Percentiles rank a stretch among this genome's conserved stretches.
These are phyloP conservation scores for Schizopygopsis pylzovi DNA, from an alignment of 2,797 vertebrate genomes.

Conservation along the genomic window DNA sequence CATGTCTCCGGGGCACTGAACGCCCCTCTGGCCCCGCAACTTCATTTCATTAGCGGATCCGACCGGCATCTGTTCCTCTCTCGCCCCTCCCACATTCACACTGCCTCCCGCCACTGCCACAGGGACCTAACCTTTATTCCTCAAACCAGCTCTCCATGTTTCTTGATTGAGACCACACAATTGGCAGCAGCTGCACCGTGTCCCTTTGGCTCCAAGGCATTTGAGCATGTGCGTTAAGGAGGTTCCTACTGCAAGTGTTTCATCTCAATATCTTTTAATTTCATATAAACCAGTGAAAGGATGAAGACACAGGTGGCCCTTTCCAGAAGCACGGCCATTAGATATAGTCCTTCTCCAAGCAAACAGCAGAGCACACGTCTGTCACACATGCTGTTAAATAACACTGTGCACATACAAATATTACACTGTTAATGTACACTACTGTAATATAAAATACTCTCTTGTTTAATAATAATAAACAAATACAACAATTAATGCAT, in stretches of 20 bases:
- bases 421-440: neutral
- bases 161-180: slow-evolving; percentile 68
- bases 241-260: slow-evolving; percentile 13
- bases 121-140: slow-evolving; percentile 68
- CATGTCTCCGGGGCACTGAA: neutral
- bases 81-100: slow-evolving; percentile 49
- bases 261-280: slow-evolving; percentile 40
- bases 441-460: neutral
- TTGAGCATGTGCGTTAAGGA: neutral
- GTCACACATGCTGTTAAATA: neutral
- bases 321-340: neutral
- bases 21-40: slow-evolving; percentile 27
- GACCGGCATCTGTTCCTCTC: slow-evolving; percentile 54
- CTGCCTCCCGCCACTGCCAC: slow-evolving; percentile 50
- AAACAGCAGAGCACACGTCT: slow-evolving; percentile 7
- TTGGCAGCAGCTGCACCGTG: slow-evolving; percentile 66
- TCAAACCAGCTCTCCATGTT: slow-evolving; percentile 60
- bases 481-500: neutral
- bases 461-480: neutral
- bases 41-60: slow-evolving; percentile 74
- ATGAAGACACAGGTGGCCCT: slow-evolving; percentile 5
- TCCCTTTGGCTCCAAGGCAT: slow-evolving; percentile 24
- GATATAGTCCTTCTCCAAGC: neutral
- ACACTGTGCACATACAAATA: neutral
- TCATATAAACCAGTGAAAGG: slow-evolving; percentile 27